Percentiles rank a stretch among this genome's conserved stretches.
phyloP scores from a whole-genome alignment of 2,888 invertebrate species.

The Dicycla oo region DNA sequence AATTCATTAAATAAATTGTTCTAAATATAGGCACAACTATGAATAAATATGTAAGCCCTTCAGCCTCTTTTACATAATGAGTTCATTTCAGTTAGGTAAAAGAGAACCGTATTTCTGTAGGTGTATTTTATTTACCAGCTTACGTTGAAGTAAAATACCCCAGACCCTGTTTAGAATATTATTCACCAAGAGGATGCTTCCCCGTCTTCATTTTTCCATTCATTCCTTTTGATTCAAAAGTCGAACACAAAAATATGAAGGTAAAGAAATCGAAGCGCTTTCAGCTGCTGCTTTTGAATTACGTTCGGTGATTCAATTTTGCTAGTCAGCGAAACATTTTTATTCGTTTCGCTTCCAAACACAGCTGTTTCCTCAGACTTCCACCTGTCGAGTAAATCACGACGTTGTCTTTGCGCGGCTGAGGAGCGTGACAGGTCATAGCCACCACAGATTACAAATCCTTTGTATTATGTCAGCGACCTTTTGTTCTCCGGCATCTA shows the following conservation, averaged over 20 bases:
- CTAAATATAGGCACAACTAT: slow-evolving; percentile 14
- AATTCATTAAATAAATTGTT: background rate
- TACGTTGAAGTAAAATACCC: slow-evolving; percentile 23
- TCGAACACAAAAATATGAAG: slow-evolving; percentile 9
- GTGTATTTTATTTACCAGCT: slow-evolving; percentile 12
- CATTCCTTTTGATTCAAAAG: slow-evolving; percentile 32
- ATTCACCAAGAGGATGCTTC: slow-evolving; percentile 8
- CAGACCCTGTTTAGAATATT: slow-evolving; percentile 24
- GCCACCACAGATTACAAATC: slow-evolving; percentile 51
- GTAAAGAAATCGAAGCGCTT: slow-evolving; percentile 38
- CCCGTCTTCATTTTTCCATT: slow-evolving; percentile 8
- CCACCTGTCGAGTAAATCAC: slow-evolving; percentile 60
- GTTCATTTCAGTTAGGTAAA: slow-evolving; percentile 12
- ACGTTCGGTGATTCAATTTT: slow-evolving; percentile 40
- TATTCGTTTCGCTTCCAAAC: slow-evolving; percentile 57
- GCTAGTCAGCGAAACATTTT: slow-evolving; percentile 47
- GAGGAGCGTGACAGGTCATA: slow-evolving; percentile 61
- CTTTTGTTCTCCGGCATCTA: slow-evolving; percentile 46
- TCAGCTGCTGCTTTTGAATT: slow-evolving; percentile 29
- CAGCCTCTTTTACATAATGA: slow-evolving; percentile 22
- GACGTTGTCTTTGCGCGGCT: slow-evolving; percentile 40
- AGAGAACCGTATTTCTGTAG: slow-evolving; percentile 6
- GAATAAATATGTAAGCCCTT: slow-evolving; percentile 14
- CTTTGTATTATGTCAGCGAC: slow-evolving; percentile 61
- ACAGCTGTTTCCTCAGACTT: slow-evolving; percentile 55